Conservation (phyloP, 2,797 vertebrate species). For the Anabas testudineus region DNA sequence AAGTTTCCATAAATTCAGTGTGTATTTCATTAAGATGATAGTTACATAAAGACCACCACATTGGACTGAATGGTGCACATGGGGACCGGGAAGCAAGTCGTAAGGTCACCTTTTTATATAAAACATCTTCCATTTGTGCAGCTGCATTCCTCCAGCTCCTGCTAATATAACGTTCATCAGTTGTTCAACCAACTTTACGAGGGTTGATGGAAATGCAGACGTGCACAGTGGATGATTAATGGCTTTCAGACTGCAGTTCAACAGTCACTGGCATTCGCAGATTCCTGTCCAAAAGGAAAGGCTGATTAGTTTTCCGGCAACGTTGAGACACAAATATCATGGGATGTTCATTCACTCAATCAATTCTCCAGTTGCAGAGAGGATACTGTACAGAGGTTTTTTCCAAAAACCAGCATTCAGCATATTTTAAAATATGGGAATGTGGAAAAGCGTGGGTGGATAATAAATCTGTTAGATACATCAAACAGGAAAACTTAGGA, state of each 20-base stretch:
- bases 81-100: not conserved
- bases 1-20: conserved; percentile 10
- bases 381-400: conserved; percentile 11
- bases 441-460: conserved; percentile 24
- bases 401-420: conserved; percentile 34
- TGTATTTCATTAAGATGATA: conserved; percentile 8
- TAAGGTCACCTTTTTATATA: not conserved
- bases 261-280: conserved; percentile 31
- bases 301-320: conserved; percentile 66
- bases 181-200: conserved; percentile 17
- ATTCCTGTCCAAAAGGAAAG: conserved; percentile 26
- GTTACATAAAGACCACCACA: conserved; percentile 3
- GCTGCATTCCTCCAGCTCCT: not conserved
- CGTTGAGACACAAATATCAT: conserved; percentile 39
- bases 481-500: conserved; percentile 19
- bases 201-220: conserved; percentile 39
- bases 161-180: conserved; percentile 20
- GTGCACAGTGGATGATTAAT: conserved; percentile 43
- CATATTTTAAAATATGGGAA: conserved; percentile 25
- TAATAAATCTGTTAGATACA: not conserved
- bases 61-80: conserved; percentile 4
- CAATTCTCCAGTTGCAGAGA: conserved; percentile 20
- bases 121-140: not conserved
- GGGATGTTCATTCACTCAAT: conserved; percentile 24
- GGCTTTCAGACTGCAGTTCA: conserved; percentile 5